Conservation (phyloP, 2,113 vertebrate genomes). For the Otus sunia region DNA sequence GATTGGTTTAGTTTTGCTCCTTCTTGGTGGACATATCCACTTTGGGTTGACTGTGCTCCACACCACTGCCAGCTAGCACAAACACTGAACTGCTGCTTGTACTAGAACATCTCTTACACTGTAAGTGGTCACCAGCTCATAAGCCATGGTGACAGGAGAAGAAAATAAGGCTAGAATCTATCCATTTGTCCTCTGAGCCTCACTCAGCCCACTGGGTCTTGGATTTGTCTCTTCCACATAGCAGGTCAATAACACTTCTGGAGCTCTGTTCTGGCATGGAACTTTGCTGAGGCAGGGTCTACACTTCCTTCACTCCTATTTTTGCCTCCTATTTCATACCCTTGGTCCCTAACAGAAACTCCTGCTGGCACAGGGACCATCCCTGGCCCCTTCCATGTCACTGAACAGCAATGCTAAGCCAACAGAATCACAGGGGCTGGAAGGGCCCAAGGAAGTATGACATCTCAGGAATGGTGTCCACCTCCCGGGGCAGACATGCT, state of each 20-base stretch:
- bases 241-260: rapidly evolving
- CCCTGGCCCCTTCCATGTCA: rapidly evolving
- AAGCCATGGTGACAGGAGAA: background rate
- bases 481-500: background rate
- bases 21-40: background rate
- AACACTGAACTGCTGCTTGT: background rate
- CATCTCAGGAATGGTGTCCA: background rate
- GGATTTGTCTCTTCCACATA: background rate
- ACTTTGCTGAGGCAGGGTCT: background rate
- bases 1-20: background rate
- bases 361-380: background rate
- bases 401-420: background rate
- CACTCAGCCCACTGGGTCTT: background rate
- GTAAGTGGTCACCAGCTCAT: background rate
- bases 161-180: background rate
- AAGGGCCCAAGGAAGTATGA: background rate
- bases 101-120: background rate
- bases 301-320: background rate
- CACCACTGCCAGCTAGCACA: background rate
- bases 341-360: background rate
- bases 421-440: background rate
- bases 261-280: background rate
- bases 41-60: background rate
- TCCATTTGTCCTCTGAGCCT: background rate
- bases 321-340: background rate